Percentiles rank a stretch among this genome's conserved stretches.
These are phyloP conservation scores for Meganola albula DNA, from an alignment of 2,888 invertebrate species.

Conservation along the genomic window DNA sequence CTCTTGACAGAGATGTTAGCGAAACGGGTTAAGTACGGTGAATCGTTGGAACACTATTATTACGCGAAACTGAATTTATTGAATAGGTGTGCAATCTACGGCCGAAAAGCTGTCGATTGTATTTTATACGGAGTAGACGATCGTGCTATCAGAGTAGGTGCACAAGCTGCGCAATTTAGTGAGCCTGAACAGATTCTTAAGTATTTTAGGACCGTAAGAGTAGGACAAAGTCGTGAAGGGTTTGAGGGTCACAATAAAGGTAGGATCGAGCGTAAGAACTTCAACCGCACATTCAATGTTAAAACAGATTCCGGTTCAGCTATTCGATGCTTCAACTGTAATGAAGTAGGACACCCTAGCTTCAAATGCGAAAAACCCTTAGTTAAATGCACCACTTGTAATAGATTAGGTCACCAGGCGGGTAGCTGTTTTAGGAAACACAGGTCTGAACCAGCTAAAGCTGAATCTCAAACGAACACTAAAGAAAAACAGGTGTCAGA, in stretches of 20 bases:
- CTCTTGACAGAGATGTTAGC: constrained; percentile 23
- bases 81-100: constrained; percentile 1
- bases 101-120: constrained; percentile 2
- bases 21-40: constrained; percentile 8
- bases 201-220: neutral
- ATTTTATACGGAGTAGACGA: constrained; percentile 3
- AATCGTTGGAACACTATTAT: constrained; percentile 1
- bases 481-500: neutral
- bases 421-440: too few species aligned
- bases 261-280: neutral
- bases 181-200: constrained; percentile 3
- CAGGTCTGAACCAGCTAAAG: neutral
- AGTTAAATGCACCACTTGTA: neutral
- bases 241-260: neutral
- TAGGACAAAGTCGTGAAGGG: neutral
- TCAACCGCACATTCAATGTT: too few species aligned
- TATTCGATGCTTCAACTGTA: too few species aligned
- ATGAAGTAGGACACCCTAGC: too few species aligned
- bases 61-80: constrained; percentile 2
- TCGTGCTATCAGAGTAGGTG: constrained; percentile 2
- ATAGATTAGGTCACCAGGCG: neutral
- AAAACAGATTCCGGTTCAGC: too few species aligned
- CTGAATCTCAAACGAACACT: neutral
- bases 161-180: constrained; percentile 2
- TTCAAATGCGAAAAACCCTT: too few species aligned